Percentiles rank a stretch among this genome's conserved stretches.
Evolutionary conservation across 2,113 vertebrate species (phyloP).

Genomic region (Lethenteron reissneri): DNA sequence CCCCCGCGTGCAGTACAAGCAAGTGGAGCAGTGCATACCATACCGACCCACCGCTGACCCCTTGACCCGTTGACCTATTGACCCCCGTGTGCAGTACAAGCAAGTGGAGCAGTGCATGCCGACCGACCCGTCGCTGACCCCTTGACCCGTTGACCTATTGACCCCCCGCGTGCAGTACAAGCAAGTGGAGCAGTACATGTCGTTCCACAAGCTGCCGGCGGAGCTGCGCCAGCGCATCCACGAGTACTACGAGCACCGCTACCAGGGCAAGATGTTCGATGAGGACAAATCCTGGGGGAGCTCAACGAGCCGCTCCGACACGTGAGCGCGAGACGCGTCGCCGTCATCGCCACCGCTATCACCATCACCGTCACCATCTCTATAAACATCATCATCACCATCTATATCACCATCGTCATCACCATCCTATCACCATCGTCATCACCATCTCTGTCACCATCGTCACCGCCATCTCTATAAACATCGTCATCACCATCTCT

Average conservation of each 20-base stretch:
- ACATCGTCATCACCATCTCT: no score
- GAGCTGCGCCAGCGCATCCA: constrained; percentile 98
- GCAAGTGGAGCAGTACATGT: constrained; percentile 99
- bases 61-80: no score
- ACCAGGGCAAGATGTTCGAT: constrained; percentile 97
- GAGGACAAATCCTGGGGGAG: constrained; percentile 96
- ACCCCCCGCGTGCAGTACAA: no score
- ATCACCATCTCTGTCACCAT: no score
- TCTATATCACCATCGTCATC: no score
- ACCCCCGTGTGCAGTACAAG: constrained; percentile 42
- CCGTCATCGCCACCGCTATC: no score
- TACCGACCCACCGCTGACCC: constrained; percentile 13
- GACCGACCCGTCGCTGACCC: background rate
- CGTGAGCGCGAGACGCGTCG: constrained; percentile 28
- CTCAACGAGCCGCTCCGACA: constrained; percentile 92
- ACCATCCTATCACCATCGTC: no score
- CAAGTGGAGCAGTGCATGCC: constrained; percentile 99
- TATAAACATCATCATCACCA: no score
- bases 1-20: constrained; percentile 51
- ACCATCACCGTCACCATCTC: no score
- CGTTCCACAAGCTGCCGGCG: constrained; percentile 91
- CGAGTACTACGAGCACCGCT: constrained; percentile 93
- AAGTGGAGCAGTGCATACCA: constrained; percentile 99
- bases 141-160: no score
- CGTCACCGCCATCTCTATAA: no score